Evolutionary conservation across 2,797 vertebrate species (phyloP).

Genomic region (Gila robusta): DNA sequence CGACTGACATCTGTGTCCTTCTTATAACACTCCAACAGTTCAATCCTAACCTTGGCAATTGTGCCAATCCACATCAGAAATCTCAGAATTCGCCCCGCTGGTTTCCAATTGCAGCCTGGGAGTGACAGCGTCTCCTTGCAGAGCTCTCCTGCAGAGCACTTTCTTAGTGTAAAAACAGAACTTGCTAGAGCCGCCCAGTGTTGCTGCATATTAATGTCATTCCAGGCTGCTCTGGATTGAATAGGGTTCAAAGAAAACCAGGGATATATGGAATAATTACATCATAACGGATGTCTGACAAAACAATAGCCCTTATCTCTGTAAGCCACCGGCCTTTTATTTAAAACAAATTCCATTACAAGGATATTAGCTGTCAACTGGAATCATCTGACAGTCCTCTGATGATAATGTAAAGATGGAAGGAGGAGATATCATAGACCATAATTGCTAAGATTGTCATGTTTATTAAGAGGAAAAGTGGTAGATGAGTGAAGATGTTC

Average conservation of each 20-base stretch:
- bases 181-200: conserved; percentile 2
- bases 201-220: conserved; percentile 9
- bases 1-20: conserved; percentile 27
- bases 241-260: conserved; percentile 47
- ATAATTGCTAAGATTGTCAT: conserved; percentile 53
- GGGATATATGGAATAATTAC: conserved; percentile 38
- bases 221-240: conserved; percentile 8
- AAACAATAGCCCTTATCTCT: conserved; percentile 57
- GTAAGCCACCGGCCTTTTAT: conserved; percentile 38
- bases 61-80: conserved; percentile 1
- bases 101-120: not conserved
- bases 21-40: conserved; percentile 20
- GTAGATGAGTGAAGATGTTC: conserved; percentile 8
- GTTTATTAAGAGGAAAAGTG: conserved; percentile 37
- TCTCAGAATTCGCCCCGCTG: conserved; percentile 11
- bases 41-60: not conserved
- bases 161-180: conserved; percentile 19
- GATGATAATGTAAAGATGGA: conserved; percentile 50
- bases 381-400: conserved; percentile 37
- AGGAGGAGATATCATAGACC: conserved; percentile 35
- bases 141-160: not conserved
- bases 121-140: conserved; percentile 15
- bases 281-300: conserved; percentile 48
- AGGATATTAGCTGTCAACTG: conserved; percentile 58
- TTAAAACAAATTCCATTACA: conserved; percentile 64